phyloP scores from a whole-genome alignment of 2,113 vertebrate species.

The Coracopsis vasa region DNA sequence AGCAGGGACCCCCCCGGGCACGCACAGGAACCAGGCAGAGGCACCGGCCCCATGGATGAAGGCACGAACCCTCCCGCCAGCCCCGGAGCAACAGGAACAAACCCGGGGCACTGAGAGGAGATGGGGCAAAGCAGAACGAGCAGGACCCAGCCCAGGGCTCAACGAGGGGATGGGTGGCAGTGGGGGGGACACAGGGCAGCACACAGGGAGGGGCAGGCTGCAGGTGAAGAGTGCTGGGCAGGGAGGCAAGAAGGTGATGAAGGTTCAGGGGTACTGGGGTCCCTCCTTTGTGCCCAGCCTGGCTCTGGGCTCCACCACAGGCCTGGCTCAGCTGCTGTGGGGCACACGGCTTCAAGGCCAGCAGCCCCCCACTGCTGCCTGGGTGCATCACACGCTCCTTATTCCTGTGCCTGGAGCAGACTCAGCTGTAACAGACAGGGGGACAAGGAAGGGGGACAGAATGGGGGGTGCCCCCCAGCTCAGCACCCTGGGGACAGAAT shows the following conservation, averaged over 20 bases:
- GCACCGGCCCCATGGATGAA: background rate
- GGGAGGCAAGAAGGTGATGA: background rate
- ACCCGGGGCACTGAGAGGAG: background rate
- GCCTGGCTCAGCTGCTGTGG: background rate
- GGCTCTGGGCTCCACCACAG: background rate
- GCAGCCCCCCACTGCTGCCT: background rate
- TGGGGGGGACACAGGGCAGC: background rate
- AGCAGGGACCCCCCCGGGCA: background rate
- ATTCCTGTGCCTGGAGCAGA: background rate
- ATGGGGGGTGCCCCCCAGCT: background rate
- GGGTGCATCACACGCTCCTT: background rate
- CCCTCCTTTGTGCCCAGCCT: background rate
- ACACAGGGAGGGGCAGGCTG: background rate
- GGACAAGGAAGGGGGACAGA: background rate
- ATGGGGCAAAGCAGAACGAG: background rate
- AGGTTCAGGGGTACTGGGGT: background rate
- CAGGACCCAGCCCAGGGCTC: background rate
- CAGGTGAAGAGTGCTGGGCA: background rate
- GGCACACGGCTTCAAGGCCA: background rate
- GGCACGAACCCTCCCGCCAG: background rate
- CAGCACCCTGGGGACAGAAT: background rate
- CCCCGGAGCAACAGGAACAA: background rate
- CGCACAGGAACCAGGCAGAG: background rate
- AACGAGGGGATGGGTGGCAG: background rate
- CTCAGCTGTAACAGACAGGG: background rate